Evolutionary conservation across 2,113 vertebrate genomes (phyloP).

Genomic region (Cebus imitator): DNA sequence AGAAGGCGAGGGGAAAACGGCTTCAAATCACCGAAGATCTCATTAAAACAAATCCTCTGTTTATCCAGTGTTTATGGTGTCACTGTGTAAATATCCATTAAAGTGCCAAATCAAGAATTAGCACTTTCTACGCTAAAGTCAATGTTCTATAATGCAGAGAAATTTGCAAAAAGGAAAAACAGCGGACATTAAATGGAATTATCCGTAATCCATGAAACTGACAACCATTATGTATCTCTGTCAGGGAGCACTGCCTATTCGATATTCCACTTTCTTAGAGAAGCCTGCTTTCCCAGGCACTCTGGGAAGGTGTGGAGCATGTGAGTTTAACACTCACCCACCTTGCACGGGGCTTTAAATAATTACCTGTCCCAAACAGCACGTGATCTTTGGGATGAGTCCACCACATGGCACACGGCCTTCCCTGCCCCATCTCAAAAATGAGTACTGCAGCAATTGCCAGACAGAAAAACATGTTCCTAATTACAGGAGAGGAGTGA

Average conservation of each 20-base stretch:
- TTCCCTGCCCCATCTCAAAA: not conserved
- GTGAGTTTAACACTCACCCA: not conserved
- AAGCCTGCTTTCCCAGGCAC: not conserved
- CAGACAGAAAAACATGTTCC: not conserved
- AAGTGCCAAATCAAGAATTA: slow-evolving; percentile 62
- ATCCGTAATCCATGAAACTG: slow-evolving; percentile 53
- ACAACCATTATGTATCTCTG: not conserved
- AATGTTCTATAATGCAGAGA: slow-evolving; percentile 9
- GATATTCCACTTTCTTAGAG: not conserved
- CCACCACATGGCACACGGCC: not conserved
- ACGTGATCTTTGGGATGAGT: not conserved
- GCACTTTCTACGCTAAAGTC: slow-evolving; percentile 13
- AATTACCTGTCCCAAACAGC: not conserved
- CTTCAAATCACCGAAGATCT: slow-evolving; percentile 33
- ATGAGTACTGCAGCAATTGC: not conserved
- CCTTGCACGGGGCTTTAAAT: not conserved
- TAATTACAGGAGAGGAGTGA: not conserved
- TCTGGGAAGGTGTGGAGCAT: not conserved
- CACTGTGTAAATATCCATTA: slow-evolving; percentile 58
- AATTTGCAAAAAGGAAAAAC: not conserved
- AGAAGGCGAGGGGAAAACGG: not conserved
- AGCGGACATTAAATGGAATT: slow-evolving; percentile 35
- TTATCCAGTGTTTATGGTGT: slow-evolving; percentile 57
- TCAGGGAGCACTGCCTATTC: not conserved
- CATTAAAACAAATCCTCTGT: slow-evolving; percentile 63